Percentiles rank a stretch among this genome's conserved stretches.
These are phyloP conservation scores for Solen grandis DNA, from an alignment of 1,140 invertebrate species.

Conservation along the genomic window DNA sequence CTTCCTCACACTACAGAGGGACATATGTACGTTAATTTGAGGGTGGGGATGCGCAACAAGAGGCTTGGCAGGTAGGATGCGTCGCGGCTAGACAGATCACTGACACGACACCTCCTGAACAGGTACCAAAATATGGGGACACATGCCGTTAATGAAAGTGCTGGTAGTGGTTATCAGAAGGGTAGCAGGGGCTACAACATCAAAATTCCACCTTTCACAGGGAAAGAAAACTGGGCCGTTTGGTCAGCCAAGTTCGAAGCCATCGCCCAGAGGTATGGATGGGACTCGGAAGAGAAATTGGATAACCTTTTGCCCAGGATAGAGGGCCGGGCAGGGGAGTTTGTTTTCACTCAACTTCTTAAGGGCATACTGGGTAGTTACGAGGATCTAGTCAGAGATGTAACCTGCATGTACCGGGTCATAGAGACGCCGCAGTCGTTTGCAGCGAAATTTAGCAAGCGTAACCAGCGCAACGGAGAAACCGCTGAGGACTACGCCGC, in stretches of 20 bases:
- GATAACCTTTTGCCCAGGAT: constrained; percentile 46
- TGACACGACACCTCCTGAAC: too few species aligned
- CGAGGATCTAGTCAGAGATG: constrained; percentile 12
- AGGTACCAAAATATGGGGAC: too few species aligned
- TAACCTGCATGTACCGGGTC: constrained; percentile 38
- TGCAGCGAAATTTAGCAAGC: constrained; percentile 28
- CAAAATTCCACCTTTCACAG: constrained; percentile 53
- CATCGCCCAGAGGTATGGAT: constrained; percentile 38
- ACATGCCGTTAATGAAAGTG: too few species aligned
- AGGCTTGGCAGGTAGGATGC: too few species aligned
- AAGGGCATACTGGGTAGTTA: constrained; percentile 18
- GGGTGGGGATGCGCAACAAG: too few species aligned
- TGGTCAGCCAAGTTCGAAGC: constrained; percentile 54
- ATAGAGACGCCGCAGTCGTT: constrained; percentile 46
- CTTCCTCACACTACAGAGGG: too few species aligned
- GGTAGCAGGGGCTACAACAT: too few species aligned
- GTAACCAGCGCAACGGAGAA: constrained; percentile 22
- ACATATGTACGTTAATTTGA: too few species aligned
- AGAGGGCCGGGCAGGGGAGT: constrained; percentile 48
- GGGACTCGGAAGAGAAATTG: constrained; percentile 40
- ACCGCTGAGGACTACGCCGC: constrained; percentile 46
- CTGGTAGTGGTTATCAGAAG: too few species aligned
- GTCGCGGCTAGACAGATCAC: too few species aligned
- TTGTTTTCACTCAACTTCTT: constrained; percentile 49
- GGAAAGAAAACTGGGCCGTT: constrained; percentile 42